phyloP scores from a whole-genome alignment of 2,113 vertebrate genomes.

The Cyanistes caeruleus region DNA sequence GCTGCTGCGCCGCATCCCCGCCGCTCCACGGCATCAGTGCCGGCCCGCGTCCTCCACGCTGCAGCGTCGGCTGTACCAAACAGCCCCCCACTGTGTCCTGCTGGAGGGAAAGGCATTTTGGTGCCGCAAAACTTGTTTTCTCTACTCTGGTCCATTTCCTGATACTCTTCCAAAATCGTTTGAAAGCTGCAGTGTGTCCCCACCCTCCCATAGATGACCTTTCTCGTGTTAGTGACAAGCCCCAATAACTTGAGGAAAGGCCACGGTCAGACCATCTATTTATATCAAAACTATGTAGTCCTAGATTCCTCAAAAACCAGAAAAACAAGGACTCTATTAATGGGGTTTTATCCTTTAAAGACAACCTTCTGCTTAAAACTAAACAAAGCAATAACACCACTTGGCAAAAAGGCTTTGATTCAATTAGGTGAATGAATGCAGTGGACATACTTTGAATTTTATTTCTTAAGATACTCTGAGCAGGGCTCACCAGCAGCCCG shows the following conservation, averaged over 20 bases:
- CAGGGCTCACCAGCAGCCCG: not conserved
- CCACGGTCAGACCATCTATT: not conserved
- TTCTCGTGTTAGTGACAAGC: not conserved
- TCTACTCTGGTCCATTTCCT: not conserved
- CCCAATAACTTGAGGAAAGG: not conserved
- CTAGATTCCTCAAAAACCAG: not conserved
- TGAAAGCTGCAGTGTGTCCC: not conserved
- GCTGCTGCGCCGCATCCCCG: not conserved
- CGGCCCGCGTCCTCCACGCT: not conserved
- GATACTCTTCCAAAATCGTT: not conserved
- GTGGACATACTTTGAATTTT: not conserved
- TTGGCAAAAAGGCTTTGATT: not conserved
- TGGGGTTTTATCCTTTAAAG: not conserved
- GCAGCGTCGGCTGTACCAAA: not conserved
- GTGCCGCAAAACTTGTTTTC: not conserved
- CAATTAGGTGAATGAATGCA: not conserved
- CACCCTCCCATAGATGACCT: rapidly evolving
- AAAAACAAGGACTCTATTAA: not conserved
- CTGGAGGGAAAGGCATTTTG: not conserved
- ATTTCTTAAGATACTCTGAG: not conserved
- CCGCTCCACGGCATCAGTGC: not conserved
- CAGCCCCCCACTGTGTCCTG: not conserved
- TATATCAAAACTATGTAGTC: not conserved
- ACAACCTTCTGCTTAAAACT: not conserved
- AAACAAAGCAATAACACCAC: not conserved